These are phyloP conservation scores for Tricholauxania praeusta DNA, from an alignment of 2,888 invertebrate species.

Conservation along the genomic window DNA sequence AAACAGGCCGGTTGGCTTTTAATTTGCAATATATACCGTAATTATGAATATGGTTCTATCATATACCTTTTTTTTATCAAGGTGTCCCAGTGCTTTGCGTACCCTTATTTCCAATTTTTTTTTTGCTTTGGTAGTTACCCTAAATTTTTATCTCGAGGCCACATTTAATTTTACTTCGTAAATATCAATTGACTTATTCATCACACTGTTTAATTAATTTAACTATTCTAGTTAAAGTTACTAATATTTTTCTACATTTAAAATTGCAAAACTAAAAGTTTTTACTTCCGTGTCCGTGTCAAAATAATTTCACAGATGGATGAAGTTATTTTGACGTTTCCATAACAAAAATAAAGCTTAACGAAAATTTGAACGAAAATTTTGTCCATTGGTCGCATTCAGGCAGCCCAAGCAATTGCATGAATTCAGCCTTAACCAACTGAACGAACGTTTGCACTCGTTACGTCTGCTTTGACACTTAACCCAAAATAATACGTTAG, in stretches of 20 bases:
- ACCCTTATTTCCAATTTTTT: conserved; percentile 6
- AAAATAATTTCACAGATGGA: conserved; percentile 15
- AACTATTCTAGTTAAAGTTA: background rate
- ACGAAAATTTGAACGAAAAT: background rate
- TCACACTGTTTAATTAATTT: conserved; percentile 17
- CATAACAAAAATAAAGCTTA: conserved; percentile 17
- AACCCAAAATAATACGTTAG: too few relatives aligned
- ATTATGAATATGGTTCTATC: background rate
- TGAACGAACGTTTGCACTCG: too few relatives aligned
- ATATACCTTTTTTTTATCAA: background rate
- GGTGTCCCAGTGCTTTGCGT: background rate
- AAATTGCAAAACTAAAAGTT: background rate
- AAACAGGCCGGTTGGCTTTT: too few relatives aligned
- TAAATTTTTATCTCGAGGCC: background rate
- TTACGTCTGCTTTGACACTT: too few relatives aligned
- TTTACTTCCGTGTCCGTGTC: background rate
- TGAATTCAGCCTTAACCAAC: too few relatives aligned
- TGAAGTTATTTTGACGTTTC: conserved; percentile 27
- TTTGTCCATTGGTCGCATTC: background rate
- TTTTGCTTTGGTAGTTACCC: background rate
- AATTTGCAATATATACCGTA: too few relatives aligned
- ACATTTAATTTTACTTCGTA: conserved; percentile 10
- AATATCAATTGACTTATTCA: conserved; percentile 27
- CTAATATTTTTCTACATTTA: background rate
- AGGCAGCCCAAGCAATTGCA: background rate